A percentile compares a stretch with the other conserved stretches of the same genome.
Conservation (phyloP, 2,888 invertebrate genomes). For the Drosophila ustulata region DNA sequence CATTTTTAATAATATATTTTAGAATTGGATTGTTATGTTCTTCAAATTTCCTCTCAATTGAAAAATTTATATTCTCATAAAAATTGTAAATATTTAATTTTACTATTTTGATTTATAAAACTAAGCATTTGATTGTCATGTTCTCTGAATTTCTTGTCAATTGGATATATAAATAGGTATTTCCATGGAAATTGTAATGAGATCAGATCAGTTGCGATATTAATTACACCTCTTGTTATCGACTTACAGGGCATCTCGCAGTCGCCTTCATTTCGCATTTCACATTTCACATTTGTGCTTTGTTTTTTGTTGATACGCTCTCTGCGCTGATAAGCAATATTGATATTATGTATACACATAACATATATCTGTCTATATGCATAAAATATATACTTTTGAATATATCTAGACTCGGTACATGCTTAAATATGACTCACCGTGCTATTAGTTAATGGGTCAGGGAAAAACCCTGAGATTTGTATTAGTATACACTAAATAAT, state of each 20-base stretch:
- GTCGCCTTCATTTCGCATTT: not conserved
- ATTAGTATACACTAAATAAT: not conserved
- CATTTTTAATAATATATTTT: no score
- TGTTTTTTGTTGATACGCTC: not conserved
- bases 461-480: slow-evolving; percentile 16
- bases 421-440: slow-evolving; percentile 17
- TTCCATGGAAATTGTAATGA: no score
- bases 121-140: no score
- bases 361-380: not conserved
- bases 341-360: slow-evolving; percentile 18
- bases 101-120: no score
- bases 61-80: no score
- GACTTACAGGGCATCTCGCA: slow-evolving; percentile 14
- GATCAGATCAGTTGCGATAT: no score
- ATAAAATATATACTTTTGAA: not conserved
- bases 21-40: no score
- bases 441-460: slow-evolving; percentile 13
- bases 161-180: no score
- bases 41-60: no score
- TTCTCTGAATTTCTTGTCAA: not conserved
- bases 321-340: slow-evolving; percentile 31
- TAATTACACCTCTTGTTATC: no score
- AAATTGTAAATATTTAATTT: no score
- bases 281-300: not conserved
- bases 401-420: not conserved